Conservation (phyloP, 2,797 vertebrate species). For the Vireo griseus region DNA sequence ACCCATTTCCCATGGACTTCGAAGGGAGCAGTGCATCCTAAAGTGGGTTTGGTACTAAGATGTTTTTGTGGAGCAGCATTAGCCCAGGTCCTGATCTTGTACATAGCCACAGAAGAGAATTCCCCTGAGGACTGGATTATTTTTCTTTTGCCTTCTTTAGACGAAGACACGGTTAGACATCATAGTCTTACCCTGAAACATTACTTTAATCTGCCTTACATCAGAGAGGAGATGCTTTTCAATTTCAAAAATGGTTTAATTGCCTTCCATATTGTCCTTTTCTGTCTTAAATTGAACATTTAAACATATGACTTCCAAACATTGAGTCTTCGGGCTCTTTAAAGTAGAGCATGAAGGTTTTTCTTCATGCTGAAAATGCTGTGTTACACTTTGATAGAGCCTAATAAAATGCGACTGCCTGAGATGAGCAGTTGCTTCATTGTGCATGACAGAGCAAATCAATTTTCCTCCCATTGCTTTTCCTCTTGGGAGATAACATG, state of each 20-base stretch:
- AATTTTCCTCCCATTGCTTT: conserved; percentile 46
- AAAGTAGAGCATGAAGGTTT: not conserved
- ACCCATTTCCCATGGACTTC: not conserved
- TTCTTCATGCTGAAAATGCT: conserved; percentile 19
- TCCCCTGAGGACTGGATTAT: not conserved
- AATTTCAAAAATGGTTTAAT: not conserved
- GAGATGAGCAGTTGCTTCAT: conserved; percentile 41
- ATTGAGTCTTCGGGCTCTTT: not conserved
- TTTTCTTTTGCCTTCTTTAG: not conserved
- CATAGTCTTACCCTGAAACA: not conserved
- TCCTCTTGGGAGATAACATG: conserved; percentile 27
- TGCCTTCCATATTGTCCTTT: not conserved
- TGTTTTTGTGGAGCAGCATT: not conserved
- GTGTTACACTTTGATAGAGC: not conserved
- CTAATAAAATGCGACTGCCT: conserved; percentile 28
- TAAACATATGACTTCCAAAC: not conserved
- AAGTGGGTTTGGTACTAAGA: not conserved
- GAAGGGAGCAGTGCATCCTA: not conserved
- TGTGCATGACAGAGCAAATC: conserved; percentile 40
- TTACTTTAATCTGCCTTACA: not conserved
- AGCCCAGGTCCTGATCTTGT: not conserved
- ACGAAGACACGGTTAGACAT: not conserved
- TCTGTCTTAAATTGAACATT: not conserved
- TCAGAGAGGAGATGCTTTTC: not conserved
- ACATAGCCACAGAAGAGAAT: not conserved